A percentile compares a stretch with the other conserved stretches of the same genome.
These are phyloP conservation scores for Daboia siamensis DNA, from an alignment of 2,113 vertebrate species.

Conservation along the genomic window DNA sequence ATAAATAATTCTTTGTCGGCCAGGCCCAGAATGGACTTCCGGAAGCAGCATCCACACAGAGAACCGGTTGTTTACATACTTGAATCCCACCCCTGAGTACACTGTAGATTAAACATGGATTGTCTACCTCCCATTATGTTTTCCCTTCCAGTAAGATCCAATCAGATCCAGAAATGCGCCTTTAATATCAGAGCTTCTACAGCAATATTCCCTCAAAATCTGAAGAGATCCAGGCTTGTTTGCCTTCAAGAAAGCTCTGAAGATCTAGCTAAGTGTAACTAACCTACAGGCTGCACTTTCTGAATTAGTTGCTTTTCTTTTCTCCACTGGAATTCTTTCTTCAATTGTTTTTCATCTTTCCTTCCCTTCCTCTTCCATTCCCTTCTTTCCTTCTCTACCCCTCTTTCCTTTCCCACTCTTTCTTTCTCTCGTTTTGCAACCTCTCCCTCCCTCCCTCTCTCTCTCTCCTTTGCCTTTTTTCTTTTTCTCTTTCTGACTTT, in stretches of 20 bases:
- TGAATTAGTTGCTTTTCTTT: neutral
- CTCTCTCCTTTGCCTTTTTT: no score
- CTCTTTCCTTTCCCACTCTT: neutral
- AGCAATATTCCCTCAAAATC: neutral
- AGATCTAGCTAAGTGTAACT: neutral
- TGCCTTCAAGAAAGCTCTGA: neutral
- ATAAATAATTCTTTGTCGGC: no score
- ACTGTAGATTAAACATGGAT: neutral
- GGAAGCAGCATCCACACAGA: no score
- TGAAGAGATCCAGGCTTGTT: neutral
- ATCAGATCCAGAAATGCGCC: neutral
- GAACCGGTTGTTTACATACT: no score
- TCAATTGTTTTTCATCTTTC: neutral
- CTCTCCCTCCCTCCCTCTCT: neutral
- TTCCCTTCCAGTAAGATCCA: neutral
- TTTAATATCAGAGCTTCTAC: neutral
- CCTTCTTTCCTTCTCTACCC: neutral
- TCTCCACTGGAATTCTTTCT: neutral
- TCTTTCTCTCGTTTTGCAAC: no score
- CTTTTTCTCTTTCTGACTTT: no score
- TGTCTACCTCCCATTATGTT: neutral
- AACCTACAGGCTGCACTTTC: neutral
- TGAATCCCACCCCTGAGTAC: no score
- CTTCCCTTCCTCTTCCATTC: neutral
- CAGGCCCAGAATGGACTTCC: no score